Evolutionary conservation across 2,888 invertebrate species (phyloP).

Genomic region (Drosophila paramelanica): DNA sequence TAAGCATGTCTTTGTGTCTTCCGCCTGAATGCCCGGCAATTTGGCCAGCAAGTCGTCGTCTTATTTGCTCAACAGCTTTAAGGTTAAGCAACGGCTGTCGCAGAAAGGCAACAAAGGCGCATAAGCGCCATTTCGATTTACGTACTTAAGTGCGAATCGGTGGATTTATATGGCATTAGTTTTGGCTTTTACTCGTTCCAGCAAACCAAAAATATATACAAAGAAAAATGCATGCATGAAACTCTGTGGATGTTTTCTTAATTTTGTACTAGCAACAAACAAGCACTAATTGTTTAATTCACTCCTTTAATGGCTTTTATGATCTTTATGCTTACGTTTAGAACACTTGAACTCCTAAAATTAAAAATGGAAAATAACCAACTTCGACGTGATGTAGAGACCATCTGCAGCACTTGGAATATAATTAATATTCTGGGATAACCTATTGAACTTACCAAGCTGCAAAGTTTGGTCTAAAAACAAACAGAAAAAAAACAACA

Average conservation of each 20-base stretch:
- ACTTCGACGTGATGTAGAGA: background rate
- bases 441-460: constrained; percentile 22
- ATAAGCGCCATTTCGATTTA: constrained; percentile 50
- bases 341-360: too few relatives aligned
- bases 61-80: constrained; percentile 56
- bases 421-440: constrained; percentile 15
- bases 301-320: too few relatives aligned
- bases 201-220: background rate
- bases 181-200: constrained; percentile 2
- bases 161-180: constrained; percentile 57
- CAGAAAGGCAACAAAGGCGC: constrained; percentile 17
- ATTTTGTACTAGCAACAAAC: too few relatives aligned
- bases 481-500: background rate
- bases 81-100: constrained; percentile 53
- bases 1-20: constrained; percentile 54
- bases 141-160: constrained; percentile 59
- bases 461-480: constrained; percentile 14
- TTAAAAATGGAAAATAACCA: too few relatives aligned
- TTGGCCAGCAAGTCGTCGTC: constrained; percentile 30
- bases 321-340: too few relatives aligned
- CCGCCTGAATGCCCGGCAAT: constrained; percentile 38
- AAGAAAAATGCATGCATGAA: background rate
- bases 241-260: background rate
- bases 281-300: too few relatives aligned
- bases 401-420: background rate